Conservation (phyloP, 2,888 invertebrate species). For the Anthoptus insignis region DNA sequence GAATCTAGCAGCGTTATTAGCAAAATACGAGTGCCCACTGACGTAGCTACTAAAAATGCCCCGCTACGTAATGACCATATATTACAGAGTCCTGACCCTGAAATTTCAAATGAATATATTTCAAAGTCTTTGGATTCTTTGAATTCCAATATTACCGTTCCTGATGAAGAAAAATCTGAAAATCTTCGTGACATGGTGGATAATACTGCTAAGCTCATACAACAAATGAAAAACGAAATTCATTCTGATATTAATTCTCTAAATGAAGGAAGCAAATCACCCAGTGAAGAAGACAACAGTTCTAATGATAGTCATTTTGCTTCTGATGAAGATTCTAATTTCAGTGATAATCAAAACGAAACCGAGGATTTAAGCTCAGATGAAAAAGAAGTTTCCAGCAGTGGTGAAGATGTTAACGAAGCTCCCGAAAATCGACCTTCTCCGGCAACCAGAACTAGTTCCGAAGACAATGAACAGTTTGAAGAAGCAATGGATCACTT, state of each 20-base stretch:
- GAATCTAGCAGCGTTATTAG: conserved; percentile 20
- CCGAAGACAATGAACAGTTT: conserved; percentile 81
- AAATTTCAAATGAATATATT: background rate
- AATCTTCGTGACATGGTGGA: conserved; percentile 86
- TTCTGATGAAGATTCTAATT: conserved; percentile 79
- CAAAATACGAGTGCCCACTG: background rate
- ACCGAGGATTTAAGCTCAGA: conserved; percentile 74
- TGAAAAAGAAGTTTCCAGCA: conserved; percentile 67
- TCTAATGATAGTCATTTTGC: conserved; percentile 62
- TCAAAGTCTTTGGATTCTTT: background rate
- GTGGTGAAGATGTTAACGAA: conserved; percentile 54
- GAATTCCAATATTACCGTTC: background rate
- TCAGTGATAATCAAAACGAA: conserved; percentile 74
- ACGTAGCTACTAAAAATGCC: background rate
- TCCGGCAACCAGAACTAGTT: conserved; percentile 66
- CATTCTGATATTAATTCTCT: conserved; percentile 87
- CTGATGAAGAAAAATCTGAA: conserved; percentile 64
- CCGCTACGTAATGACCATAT: conserved; percentile 3
- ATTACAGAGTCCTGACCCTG: conserved; percentile 10
- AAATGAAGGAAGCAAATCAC: conserved; percentile 74
- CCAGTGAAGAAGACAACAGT: conserved; percentile 76
- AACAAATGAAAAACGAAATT: conserved; percentile 89
- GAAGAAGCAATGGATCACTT: conserved; percentile 82
- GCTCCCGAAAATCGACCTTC: conserved; percentile 26
- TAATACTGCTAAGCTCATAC: conserved; percentile 87